Percentiles rank a stretch among this genome's conserved stretches.
These are phyloP conservation scores for Cataglyphis hispanica DNA, from an alignment of 1,140 invertebrate genomes.

Conservation along the genomic window DNA sequence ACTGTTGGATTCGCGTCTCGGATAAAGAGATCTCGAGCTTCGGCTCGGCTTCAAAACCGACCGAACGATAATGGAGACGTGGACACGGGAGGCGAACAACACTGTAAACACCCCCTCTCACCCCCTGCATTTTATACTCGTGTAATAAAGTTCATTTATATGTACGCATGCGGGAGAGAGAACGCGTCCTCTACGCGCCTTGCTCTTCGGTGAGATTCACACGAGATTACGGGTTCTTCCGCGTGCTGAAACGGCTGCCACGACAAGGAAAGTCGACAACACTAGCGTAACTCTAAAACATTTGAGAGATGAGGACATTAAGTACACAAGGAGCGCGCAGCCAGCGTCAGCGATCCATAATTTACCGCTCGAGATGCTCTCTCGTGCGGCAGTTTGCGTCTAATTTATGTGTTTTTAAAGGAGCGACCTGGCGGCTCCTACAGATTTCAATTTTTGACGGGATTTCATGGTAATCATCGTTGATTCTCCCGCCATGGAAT, in stretches of 20 bases:
- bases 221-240: not conserved
- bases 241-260: not conserved
- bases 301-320: slow-evolving; percentile 73
- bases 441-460: slow-evolving; percentile 78
- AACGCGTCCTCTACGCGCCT: too few relatives aligned
- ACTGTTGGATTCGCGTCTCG: slow-evolving; percentile 7
- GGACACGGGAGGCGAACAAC: not conserved
- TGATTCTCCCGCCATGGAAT: slow-evolving; percentile 25
- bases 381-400: slow-evolving; percentile 81
- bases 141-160: slow-evolving; percentile 2
- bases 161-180: not conserved
- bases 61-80: slow-evolving; percentile 31
- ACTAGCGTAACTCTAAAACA: not conserved
- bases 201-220: not conserved
- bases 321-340: slow-evolving; percentile 57
- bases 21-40: slow-evolving; percentile 20
- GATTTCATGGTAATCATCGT: slow-evolving; percentile 59
- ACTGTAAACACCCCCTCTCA: too few relatives aligned
- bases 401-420: slow-evolving; percentile 87
- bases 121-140: not conserved
- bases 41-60: too few relatives aligned
- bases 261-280: slow-evolving; percentile 6
- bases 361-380: slow-evolving; percentile 83
- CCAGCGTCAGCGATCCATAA: slow-evolving; percentile 84
- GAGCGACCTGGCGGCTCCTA: slow-evolving; percentile 65